phyloP scores from a whole-genome alignment of 2,888 invertebrate genomes.

The Lithophane leautieri region DNA sequence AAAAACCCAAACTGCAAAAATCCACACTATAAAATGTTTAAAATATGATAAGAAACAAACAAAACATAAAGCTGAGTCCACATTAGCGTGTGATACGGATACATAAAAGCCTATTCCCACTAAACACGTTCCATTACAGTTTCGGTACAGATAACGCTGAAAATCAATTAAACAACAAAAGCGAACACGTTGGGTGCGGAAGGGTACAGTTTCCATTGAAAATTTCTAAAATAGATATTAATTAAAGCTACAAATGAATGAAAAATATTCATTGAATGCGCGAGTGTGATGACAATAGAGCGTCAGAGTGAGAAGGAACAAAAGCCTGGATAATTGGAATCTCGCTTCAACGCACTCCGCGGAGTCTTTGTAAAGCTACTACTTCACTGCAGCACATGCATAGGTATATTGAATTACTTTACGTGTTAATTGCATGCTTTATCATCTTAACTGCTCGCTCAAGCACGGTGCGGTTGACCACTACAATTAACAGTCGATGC shows the following conservation, averaged over 20 bases:
- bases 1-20: background rate
- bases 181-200: conserved; percentile 59
- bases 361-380: conserved; percentile 55
- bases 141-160: conserved; percentile 53
- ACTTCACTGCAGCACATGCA: conserved; percentile 18
- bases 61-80: conserved; percentile 8
- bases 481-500: background rate
- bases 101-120: conserved; percentile 49
- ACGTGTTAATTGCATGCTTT: conserved; percentile 18
- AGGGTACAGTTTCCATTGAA: conserved; percentile 64
- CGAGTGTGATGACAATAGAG: conserved; percentile 67
- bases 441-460: background rate
- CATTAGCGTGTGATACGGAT: conserved; percentile 29
- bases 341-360: conserved; percentile 62
- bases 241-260: conserved; percentile 70
- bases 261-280: conserved; percentile 69
- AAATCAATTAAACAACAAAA: conserved; percentile 69
- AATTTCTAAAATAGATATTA: conserved; percentile 67
- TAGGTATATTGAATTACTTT: conserved; percentile 9
- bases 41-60: conserved; percentile 30
- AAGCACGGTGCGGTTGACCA: background rate
- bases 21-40: background rate
- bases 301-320: conserved; percentile 63
- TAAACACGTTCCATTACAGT: conserved; percentile 59
- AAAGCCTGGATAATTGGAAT: conserved; percentile 73